Evolutionary conservation across 2,888 invertebrate genomes (phyloP).

Genomic region (Fragum sueziense): DNA sequence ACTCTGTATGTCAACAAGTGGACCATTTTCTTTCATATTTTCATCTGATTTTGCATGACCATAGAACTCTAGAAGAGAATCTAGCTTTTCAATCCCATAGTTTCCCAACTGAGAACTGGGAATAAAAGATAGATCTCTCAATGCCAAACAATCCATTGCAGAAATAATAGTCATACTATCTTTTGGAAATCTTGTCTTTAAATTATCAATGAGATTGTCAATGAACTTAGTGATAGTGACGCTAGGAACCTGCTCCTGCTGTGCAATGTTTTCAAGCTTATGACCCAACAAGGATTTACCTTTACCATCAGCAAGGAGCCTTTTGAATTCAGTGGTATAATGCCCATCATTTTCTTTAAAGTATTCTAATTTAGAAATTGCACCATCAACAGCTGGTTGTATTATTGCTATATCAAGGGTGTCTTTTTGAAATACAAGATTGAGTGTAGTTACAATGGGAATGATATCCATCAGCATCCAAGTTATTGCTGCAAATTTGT

Average conservation of each 20-base stretch:
- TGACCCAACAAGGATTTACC: constrained; percentile 28
- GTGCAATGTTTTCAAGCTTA: constrained; percentile 13
- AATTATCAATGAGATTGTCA: constrained; percentile 19
- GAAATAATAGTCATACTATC: constrained; percentile 28
- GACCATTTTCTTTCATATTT: background rate
- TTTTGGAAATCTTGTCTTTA: constrained; percentile 25
- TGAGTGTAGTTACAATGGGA: constrained; percentile 21
- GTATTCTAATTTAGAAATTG: constrained; percentile 38
- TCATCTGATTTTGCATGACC: constrained; percentile 1
- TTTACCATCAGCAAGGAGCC: constrained; percentile 15
- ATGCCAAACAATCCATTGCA: constrained; percentile 22
- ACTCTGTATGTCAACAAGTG: constrained; percentile 12
- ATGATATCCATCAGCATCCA: constrained; percentile 42
- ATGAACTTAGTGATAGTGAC: constrained; percentile 8
- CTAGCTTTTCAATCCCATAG: constrained; percentile 13
- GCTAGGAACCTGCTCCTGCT: constrained; percentile 10
- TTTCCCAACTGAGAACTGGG: background rate
- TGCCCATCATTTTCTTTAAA: constrained; percentile 35
- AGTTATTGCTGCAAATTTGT: constrained; percentile 14
- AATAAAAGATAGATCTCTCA: constrained; percentile 31
- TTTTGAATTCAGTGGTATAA: constrained; percentile 29
- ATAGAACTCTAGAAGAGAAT: background rate
- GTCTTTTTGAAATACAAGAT: constrained; percentile 35
- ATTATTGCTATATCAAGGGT: constrained; percentile 28
- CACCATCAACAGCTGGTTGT: constrained; percentile 15